Evolutionary conservation across 1,140 invertebrate genomes (phyloP), one percentile per base, ranked within the genome.

Genomic region (Vollenhovia emeryi): DNA sequence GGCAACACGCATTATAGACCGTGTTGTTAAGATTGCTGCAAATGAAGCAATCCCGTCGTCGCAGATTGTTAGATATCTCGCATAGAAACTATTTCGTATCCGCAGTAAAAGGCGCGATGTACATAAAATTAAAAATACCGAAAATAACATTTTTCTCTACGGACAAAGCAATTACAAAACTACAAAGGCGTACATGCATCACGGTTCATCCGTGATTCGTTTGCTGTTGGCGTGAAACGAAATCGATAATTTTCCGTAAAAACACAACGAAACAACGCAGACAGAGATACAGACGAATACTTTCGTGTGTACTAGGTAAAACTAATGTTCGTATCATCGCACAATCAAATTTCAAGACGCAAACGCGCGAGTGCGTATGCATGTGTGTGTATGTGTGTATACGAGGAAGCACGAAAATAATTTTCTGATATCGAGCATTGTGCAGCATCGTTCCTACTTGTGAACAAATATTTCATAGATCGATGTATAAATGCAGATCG

Each of bases 121-220:
- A 74, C 30, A 36, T 36, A 64, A 71, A n/a, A 48, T 55, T 62
- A 62, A 64, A 87, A 30, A 78, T 86, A 18, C 36, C 7, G 43
- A 24, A 64, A 78, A 13, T n/a, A 68, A 43, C 0, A 66, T 66
- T 66, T 15, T 36, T 50, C 11, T 66, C 5, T 62, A 33, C 0
- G 2, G 21, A 74, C 9, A n/a, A 55, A 48, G 36, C 13, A 4
- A 48, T 83, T 69, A n/a, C 13, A 43, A 89, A 71, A 55, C 64
- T 33, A 33, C n/a, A 18, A 87, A 80, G 13, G 55, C 52, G 45
- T 59, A 48, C 15, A 15, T 45, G 15, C 48, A 82, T 88, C 89
- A 84, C 89, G 89, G 89, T 90, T 90, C 89, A 90, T 90, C 89
- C 89, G 89, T 36, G 79, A 90, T 86, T 66, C n/a, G 73, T 57